Conservation (phyloP, 2,888 invertebrate species). For the Sphaerophoria rueppellii region DNA sequence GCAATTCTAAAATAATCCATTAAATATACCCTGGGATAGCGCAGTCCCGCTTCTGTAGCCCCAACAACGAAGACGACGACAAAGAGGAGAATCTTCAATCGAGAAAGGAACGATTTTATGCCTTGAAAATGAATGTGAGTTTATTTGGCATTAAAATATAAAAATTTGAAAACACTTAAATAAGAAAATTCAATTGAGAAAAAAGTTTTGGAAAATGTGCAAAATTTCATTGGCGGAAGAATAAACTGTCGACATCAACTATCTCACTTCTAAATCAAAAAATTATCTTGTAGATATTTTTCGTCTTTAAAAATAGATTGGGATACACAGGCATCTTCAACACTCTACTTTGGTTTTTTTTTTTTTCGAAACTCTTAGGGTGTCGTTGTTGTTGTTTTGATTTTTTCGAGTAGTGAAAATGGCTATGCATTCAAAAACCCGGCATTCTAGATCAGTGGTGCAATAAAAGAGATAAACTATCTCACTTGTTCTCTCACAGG, state of each 20-base stretch:
- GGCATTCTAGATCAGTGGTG: slow-evolving; percentile 67
- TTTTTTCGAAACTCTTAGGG: slow-evolving; percentile 35
- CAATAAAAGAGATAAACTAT: slow-evolving; percentile 29
- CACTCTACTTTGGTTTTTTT: slow-evolving; percentile 5
- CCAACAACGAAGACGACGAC: background rate
- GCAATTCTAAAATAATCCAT: slow-evolving; percentile 69
- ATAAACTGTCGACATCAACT: slow-evolving; percentile 42
- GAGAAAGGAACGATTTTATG: slow-evolving; percentile 40
- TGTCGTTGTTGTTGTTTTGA: background rate
- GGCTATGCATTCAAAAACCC: slow-evolving; percentile 48
- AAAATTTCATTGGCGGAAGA: slow-evolving; percentile 55
- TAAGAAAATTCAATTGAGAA: slow-evolving; percentile 41
- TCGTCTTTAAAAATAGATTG: slow-evolving; percentile 50
- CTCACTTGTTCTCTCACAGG: slow-evolving; percentile 2
- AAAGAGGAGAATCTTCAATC: slow-evolving; percentile 10
- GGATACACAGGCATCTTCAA: slow-evolving; percentile 48
- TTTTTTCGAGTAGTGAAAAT: slow-evolving; percentile 14
- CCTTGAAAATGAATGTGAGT: slow-evolving; percentile 66
- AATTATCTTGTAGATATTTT: slow-evolving; percentile 25
- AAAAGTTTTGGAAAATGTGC: slow-evolving; percentile 63
- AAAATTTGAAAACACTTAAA: slow-evolving; percentile 12
- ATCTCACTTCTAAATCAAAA: slow-evolving; percentile 47
- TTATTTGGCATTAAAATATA: background rate
- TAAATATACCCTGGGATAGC: slow-evolving; percentile 68
- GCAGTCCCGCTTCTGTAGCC: slow-evolving; percentile 23